Base-by-base conservation (phyloP, 2,888 invertebrate species). In the Leptogaster cylindrica region DNA sequence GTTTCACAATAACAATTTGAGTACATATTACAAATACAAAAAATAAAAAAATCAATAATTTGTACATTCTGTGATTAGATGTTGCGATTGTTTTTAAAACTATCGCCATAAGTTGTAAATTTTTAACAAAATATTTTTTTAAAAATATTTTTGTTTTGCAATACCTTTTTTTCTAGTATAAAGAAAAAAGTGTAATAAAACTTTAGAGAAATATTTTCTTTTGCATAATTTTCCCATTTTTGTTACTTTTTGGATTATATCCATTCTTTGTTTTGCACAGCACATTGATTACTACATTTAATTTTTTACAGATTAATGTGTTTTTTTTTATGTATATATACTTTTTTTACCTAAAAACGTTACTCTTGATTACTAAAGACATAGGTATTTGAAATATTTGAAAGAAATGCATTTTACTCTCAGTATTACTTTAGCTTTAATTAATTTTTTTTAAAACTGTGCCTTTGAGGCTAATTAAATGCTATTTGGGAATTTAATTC, bases 251-350 rank as follows among this genome's bases (percentile, higher is more conserved):
- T 36, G 55, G 55, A 55, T 55, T 55, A 23, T 12, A 55, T 55
- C 55, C 55, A 31, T 55, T 55, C 55, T 55, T 55, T 55, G 55
- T 55, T 55, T 55, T 55, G 55, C 55, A 55, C 55, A 55, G 55
- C 55, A 55, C 55, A 55, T 55, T 55, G 55, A 55, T 55, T 55
- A 55, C 55, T 55, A 55, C 55, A 55, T 55, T 20, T 14, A 41
- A 41, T 41, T 41, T 41, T 41, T 6, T 39, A 39, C 39, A 39
- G 10, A 10, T 41, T 41, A 41, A 41, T 18, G 7, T 14, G 14
- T 41, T n/a, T n/a, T n/a, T n/a, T n/a, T n/a, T n/a, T n/a, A n/a
- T n/a, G n/a, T n/a, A n/a, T n/a, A n/a, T n/a, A n/a, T n/a, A n/a
- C n/a, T n/a, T n/a, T n/a, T n/a, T n/a, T n/a, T n/a, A n/a, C n/a